Base-by-base conservation (phyloP, 2,888 invertebrate species). In the Rhimphoctona megacephalus region DNA sequence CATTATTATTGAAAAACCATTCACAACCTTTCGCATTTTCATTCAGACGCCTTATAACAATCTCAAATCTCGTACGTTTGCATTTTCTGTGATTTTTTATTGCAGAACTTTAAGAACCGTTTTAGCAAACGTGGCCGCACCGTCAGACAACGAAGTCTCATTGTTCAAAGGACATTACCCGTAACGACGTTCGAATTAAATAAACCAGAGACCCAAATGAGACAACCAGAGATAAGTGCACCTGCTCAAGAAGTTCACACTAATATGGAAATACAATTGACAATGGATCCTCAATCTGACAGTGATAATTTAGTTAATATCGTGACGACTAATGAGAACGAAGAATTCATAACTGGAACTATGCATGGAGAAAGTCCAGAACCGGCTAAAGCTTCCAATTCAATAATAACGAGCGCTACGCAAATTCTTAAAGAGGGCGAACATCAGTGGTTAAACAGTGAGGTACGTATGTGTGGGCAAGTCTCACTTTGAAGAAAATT, bases 121-220 rank as follows among this genome's bases (percentile, higher is more conserved):
- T 95, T 94, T 89, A 94, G 94, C 84, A 94, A 95, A 90, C 90
- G 93, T 81, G 93, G 95, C 25, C 93, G 95, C 64, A 93, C 93
- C 4, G 92, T 94, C 5, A 91, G 94, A 14, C 94, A 95, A 57
- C 95, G 96, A 90, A 96, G 96, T 91, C 96, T 97, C 6, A 96
- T 98, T 1, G 97, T 98, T 30, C 97, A 97, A 94, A 95, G 98
- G 8, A 95, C 97, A 91, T 94, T 97, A 89, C 97, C 97, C 25
- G 93, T 97, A 66, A 95, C 72, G 52, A 73, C 54, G 19, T 77
- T 82, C 81, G 81, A 87, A 61, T 69, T 49, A 17, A 69, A 54
- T 7, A 86, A 74, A 72, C 52, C 52, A 14, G 66, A 61, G 61
- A 17, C 30, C 2, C 61, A 30, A 17, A 61, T 3, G 30, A 61